Base-by-base conservation (phyloP, 2,113 vertebrate genomes). In the Oncorhynchus tshawytscha region DNA sequence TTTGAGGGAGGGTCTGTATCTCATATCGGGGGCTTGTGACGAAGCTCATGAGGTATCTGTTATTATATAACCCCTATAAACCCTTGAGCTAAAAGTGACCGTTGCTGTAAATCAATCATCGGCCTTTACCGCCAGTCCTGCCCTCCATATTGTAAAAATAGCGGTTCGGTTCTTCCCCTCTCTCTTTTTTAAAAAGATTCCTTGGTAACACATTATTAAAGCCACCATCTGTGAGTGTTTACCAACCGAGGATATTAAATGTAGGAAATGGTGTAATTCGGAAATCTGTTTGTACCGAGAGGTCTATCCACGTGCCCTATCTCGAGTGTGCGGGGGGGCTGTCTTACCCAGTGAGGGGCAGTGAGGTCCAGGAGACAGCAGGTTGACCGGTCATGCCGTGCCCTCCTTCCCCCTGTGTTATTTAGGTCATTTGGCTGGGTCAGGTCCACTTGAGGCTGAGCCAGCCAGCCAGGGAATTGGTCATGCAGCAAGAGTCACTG, bases 201-300 rank as follows among this genome's bases (percentile, higher is more conserved):
- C 39, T 85, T 87, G 85, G 81, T 71, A 78, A 70, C 59, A 2
- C 85, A 81, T 84, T 86, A 86, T 88, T 86, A 88, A 81, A 84
- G 72, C 77, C 85, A 68, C 88, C 90, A 91, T 90, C 88, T 91
- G 90, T 87, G 85, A 85, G 69, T 84, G 83, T 90, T 88, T 88
- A 83, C 79, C 72, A 79, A 74, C 82, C 69, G 0, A 31, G 3
- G 62, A 88, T 86, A 88, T 91, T 88, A 90, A 84, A 89, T 22
- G 31, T 29, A 12, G 67, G 49, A 59, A 79, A 84, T 83, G 82
- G 88, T 82, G 82, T 86, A 81, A 83, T 85, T 85, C 72, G 65
- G 16, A 16, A 5, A 15, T 29, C 24, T 67, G 62, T 77, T 75
- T 27, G 67, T 82, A 80, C 80, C n/a, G 45, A 82, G 83, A 87